Conservation (phyloP, 2,113 vertebrate species). For the Mastomys natalensis region DNA sequence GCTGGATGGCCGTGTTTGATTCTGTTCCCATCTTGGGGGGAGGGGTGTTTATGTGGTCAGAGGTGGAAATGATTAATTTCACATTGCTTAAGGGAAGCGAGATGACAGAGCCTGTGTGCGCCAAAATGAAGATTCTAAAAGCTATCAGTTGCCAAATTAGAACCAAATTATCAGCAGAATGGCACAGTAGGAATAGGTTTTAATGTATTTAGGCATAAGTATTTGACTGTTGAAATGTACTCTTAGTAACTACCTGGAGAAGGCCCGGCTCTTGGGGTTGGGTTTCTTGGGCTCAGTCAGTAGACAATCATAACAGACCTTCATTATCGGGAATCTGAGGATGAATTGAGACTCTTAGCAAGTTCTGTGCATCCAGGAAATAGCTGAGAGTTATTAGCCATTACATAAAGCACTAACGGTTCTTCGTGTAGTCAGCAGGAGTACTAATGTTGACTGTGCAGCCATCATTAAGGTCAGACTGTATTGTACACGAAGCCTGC, state of each 20-base stretch:
- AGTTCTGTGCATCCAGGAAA: not conserved
- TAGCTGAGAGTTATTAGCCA: not conserved
- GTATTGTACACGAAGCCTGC: not conserved
- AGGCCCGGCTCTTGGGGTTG: not conserved
- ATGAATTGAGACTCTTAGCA: not conserved
- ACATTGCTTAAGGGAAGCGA: not conserved
- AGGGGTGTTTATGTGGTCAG: not conserved
- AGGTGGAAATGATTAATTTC: not conserved
- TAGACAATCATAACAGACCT: not conserved
- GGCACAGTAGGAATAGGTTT: not conserved
- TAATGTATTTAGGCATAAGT: not conserved
- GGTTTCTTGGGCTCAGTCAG: not conserved
- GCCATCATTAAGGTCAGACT: not conserved
- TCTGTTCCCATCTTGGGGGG: not conserved
- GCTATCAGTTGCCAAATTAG: not conserved
- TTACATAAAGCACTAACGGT: not conserved
- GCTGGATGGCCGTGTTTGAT: not conserved
- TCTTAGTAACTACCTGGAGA: not conserved
- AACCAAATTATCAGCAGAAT: constrained; percentile 1
- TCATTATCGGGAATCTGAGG: not conserved
- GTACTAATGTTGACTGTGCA: not conserved
- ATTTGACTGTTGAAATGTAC: not conserved
- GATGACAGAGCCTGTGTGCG: not conserved
- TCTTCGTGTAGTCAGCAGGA: not conserved
- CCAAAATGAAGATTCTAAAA: not conserved